These are phyloP conservation scores for Vulpes lagopus DNA, from an alignment of 2,113 vertebrate genomes.

Conservation along the genomic window DNA sequence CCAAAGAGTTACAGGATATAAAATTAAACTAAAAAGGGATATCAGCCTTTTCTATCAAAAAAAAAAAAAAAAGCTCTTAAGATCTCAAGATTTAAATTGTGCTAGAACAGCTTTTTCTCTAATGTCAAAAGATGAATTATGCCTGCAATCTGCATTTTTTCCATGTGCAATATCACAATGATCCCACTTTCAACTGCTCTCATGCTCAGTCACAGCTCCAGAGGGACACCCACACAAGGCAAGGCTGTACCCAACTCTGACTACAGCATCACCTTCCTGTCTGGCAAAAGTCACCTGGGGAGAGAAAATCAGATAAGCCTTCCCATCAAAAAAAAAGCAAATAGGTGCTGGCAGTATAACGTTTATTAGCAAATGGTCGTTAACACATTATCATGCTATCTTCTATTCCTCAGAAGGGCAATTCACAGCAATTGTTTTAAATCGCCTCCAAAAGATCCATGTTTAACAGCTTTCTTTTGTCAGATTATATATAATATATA, in stretches of 20 bases:
- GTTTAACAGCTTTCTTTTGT: slow-evolving; percentile 74
- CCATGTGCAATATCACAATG: slow-evolving; percentile 88
- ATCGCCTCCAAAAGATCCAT: slow-evolving; percentile 45
- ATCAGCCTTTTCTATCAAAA: slow-evolving; percentile 84
- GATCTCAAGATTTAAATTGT: slow-evolving; percentile 83
- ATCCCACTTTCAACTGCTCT: slow-evolving; percentile 81
- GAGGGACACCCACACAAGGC: slow-evolving; percentile 43
- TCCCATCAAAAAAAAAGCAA: slow-evolving; percentile 69
- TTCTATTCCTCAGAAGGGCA: slow-evolving; percentile 71
- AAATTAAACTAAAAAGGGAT: slow-evolving; percentile 81
- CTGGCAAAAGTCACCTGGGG: slow-evolving; percentile 73
- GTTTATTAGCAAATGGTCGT: slow-evolving; percentile 79
- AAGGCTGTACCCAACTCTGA: background rate
- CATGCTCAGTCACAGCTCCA: slow-evolving; percentile 66
- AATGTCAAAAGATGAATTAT: slow-evolving; percentile 80
- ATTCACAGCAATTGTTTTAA: slow-evolving; percentile 72
- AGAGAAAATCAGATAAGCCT: slow-evolving; percentile 75
- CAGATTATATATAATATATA: slow-evolving; percentile 51
- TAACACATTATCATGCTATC: slow-evolving; percentile 57
- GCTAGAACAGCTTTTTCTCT: slow-evolving; percentile 86
- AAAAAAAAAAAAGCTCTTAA: slow-evolving; percentile 56
- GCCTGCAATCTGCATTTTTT: slow-evolving; percentile 73
- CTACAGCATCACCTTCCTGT: background rate
- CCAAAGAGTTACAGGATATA: slow-evolving; percentile 82
- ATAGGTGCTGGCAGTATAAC: slow-evolving; percentile 74